Evolutionary conservation across 2,113 vertebrate species (phyloP).

Genomic region (Entomyzon cyanotis): DNA sequence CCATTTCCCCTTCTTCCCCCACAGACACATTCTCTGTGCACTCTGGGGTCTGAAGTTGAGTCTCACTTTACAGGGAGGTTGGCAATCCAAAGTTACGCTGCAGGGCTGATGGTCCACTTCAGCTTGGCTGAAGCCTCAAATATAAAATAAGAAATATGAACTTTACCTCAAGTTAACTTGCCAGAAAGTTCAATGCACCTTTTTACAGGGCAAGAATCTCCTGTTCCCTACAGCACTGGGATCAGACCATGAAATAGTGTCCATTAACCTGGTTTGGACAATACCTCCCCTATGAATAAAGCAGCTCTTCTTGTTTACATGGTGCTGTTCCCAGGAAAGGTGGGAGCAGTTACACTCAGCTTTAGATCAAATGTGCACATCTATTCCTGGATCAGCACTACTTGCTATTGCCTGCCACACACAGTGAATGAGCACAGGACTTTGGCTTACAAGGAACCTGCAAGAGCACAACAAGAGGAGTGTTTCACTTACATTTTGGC

Average conservation of each 20-base stretch:
- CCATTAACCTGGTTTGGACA: neutral
- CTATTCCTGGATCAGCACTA: neutral
- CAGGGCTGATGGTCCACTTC: neutral
- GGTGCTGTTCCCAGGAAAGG: neutral
- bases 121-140: neutral
- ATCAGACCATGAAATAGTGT: neutral
- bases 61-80: neutral
- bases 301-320: neutral
- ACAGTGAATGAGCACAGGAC: neutral
- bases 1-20: neutral
- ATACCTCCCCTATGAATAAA: neutral
- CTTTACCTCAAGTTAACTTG: neutral
- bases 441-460: neutral
- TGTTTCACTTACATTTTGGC: constrained; percentile 86
- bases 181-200: neutral
- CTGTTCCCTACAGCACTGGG: rapidly evolving
- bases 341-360: neutral
- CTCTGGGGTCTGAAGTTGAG: neutral
- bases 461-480: neutral
- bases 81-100: neutral
- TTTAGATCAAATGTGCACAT: neutral
- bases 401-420: neutral
- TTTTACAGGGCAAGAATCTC: neutral
- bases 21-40: neutral
- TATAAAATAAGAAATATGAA: neutral